Evolutionary conservation across 2,113 vertebrate species (phyloP).

Genomic region (Semnornis frantzii): DNA sequence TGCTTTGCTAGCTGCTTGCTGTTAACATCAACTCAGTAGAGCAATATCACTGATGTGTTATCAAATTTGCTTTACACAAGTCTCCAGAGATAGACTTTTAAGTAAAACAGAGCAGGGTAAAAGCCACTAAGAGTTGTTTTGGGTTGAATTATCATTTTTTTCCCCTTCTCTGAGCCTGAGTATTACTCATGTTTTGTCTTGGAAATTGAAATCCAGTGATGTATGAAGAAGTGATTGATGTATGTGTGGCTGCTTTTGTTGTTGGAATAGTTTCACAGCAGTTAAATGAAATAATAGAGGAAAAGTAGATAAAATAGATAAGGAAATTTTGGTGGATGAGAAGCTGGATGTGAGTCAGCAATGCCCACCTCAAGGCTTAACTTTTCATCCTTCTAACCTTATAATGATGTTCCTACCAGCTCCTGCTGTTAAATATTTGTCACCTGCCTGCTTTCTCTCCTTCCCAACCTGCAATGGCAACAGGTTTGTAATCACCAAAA

Average conservation of each 20-base stretch:
- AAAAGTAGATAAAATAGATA: not conserved
- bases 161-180: not conserved
- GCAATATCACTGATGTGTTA: not conserved
- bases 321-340: too few relatives aligned
- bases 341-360: too few relatives aligned
- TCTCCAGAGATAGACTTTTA: not conserved
- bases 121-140: not conserved
- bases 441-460: not conserved
- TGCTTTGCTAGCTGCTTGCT: not conserved
- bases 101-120: not conserved
- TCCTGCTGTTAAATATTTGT: conserved; percentile 45
- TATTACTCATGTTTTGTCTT: conserved; percentile 27
- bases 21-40: not conserved
- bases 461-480: conserved; percentile 20
- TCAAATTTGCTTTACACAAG: not conserved
- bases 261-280: not conserved
- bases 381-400: conserved; percentile 17
- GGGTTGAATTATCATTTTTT: not conserved
- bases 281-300: conserved; percentile 2
- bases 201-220: conserved; percentile 34
- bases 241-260: not conserved
- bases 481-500: conserved; percentile 32
- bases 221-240: conserved; percentile 38
- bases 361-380: not conserved
- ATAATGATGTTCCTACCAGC: not conserved